Evolutionary conservation across 2,888 invertebrate genomes (phyloP), one percentile per base, ranked within the genome.

Genomic region (Catocala fraxini): DNA sequence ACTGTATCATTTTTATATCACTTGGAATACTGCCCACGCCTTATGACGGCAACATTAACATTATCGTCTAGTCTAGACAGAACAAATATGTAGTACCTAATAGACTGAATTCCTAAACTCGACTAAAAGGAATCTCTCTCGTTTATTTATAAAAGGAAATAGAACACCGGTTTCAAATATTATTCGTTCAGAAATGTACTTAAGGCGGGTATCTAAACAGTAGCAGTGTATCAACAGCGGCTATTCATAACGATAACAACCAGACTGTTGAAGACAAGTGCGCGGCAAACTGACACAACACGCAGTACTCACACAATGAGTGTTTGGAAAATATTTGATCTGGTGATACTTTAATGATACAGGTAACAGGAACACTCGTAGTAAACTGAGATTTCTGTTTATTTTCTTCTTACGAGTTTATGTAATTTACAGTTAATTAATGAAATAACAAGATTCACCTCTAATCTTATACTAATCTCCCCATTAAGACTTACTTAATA

Each of bases 271-370:
- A 59, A 63, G 54, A 51, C 63, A 55, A 52, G 56, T 35, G 43
- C 42, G 48, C 60, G 47, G 56, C 67, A 58, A 66, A 59, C 60
- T 63, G 61, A 82, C 77, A 79, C 83, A 79, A 84, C 83, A 84
- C 77, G 71, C 63, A 75, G 80, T 79, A 75, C 75, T 76, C 65
- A 59, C 60, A 82, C 81, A 80, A 83, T 76, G 73, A 77, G 72
- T 80, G 82, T 83, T 86, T 85, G 75, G 81, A 78, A 75, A 84
- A 85, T 85, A 85, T 84, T 83, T 77, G 71, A 84, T 80, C 81
- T 80, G 77, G 71, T 51, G 66, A 72, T 71, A 67, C 60, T 71
- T 57, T 63, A 65, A 63, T 67, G 67, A 65, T 54, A 63, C 67
- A 68, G 72, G 54, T 56, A 66, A 78, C 71, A 67, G 63, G 55